Evolutionary conservation across 30 jellyfish, hydroid and myxozoan genomes (phyloP), one percentile per base, ranked within the genome.

Genomic region (Turritopsis rubra): DNA sequence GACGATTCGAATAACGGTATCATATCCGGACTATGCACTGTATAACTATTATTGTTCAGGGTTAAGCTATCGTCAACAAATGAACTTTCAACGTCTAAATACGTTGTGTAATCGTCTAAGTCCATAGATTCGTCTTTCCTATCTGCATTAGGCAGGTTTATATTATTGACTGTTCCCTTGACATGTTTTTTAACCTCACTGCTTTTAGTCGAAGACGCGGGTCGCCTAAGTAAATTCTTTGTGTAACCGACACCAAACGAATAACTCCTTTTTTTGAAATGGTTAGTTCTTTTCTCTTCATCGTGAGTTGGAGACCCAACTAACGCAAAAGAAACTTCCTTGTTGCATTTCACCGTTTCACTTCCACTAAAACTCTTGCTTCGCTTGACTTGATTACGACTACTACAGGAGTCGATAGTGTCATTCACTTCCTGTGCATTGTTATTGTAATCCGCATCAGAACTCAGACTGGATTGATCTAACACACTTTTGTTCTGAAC

Each of bases 241-340:
- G 52, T 29, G 53, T 65, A 80, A 16, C 87, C 86, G 1, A 53
- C 86, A 13, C 86, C 87, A 65, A 80, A 80, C 52, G 87, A 80
- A 26, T 80, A 26, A 20, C 77, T 65, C 21, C 87, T 53, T 80
- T 80, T 8, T 0, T 24, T 24, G 65, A 26, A 26, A 80, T 52
- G 22, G 18, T 80, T 65, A 28, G 24, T 53, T 18, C 24, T 52
- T 20, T 80, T 52, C 16, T 53, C 19, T 24, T 72, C 82, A 9
- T 74, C 82, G 31, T 74, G 65, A 0, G 65, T 74, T 29, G 82
- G 82, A n/a, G 82, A 74, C 21, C 87, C 87, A 13, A 80, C 53
- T 19, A 80, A n/a, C 19, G 87, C 87, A 80, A 80, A 80, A 22
- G 87, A 80, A 16, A 80, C 87, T 31, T 70, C 82, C 41, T 80